Percentiles rank a stretch among this genome's conserved stretches.
Conservation (phyloP, 1,140 invertebrate genomes). For the Heliconius eleuchia region DNA sequence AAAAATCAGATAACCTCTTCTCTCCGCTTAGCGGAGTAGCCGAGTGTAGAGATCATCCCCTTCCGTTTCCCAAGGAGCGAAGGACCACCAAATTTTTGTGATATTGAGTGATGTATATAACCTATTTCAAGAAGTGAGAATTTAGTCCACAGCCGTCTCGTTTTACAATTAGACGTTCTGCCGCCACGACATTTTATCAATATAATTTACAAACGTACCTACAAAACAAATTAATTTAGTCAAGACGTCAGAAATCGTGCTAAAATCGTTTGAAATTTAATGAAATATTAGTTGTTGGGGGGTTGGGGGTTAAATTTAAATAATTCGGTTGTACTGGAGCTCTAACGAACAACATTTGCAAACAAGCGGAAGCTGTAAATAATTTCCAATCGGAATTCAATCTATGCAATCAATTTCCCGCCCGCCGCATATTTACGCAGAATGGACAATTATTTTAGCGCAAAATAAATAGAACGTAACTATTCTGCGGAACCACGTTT, state of each 20-base stretch:
- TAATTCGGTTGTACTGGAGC: neutral
- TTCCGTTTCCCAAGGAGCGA: no score
- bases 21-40: no score
- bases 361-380: conserved; percentile 28
- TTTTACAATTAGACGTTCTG: no score
- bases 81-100: no score
- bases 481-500: conserved; percentile 17
- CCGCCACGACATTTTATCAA: no score
- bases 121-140: no score
- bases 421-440: conserved; percentile 34
- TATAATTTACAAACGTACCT: neutral
- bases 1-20: no score
- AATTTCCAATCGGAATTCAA: conserved; percentile 37
- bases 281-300: conserved; percentile 6
- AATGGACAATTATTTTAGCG: conserved; percentile 27
- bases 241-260: neutral
- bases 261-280: conserved; percentile 1
- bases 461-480: conserved; percentile 30
- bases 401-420: conserved; percentile 34
- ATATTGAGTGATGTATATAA: no score
- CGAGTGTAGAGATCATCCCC: no score
- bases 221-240: neutral
- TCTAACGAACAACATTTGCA: conserved; percentile 11
- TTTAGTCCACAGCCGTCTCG: no score
- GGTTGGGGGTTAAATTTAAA: neutral